Evolutionary conservation across 64 coral and sea anemone genomes (phyloP), one percentile per base, ranked within the genome.

Genomic region (Pocillopora verrucosa): DNA sequence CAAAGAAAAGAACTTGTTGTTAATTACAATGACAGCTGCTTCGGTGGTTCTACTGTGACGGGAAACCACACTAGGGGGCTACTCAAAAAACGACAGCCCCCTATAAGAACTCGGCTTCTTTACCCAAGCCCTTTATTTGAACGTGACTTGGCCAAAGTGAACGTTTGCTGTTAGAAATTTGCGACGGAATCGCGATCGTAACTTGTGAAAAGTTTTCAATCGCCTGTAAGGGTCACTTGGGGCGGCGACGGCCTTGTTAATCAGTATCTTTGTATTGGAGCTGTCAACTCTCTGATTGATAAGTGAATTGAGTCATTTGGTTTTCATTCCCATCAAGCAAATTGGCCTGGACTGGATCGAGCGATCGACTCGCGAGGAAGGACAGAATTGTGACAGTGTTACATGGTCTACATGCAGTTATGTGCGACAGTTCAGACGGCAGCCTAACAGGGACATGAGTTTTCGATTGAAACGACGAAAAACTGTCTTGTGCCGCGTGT

Each of bases 211-310:
- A 36, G 72, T 89, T 76, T 22, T 72, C 79, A 25, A 34, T 80
- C 83, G 61, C 34, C 68, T 73, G 86, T 80, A 90, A 86, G 83
- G 41, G 94, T 92, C 93, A 93, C 77, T 45, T 51, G 61, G 88
- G 91, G 94, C 94, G 88, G 88, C 76, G 88, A 73, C 84, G 67
- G 94, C 90, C 93, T 95, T 99, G 97, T 99, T 95, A 99, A 93
- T 95, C 84, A 92, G 91, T 92, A 86, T 75, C 90, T 86, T 95
- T 97, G 92, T 91, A 84, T 95, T 56, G 58, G 88, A 87, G 88
- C 94, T 99, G 97, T 99, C 97, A 99, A 87, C 80, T 89, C 78
- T 85, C 88, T 99, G 97, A 99, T 99, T 99, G 97, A 99, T 99
- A 93, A 94, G 62, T 90, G 93, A 93, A 99, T 99, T 95, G 93